A percentile compares a stretch with the other conserved stretches of the same genome.
Conservation (phyloP, 2,797 vertebrate genomes). For the Chelonia mydas region DNA sequence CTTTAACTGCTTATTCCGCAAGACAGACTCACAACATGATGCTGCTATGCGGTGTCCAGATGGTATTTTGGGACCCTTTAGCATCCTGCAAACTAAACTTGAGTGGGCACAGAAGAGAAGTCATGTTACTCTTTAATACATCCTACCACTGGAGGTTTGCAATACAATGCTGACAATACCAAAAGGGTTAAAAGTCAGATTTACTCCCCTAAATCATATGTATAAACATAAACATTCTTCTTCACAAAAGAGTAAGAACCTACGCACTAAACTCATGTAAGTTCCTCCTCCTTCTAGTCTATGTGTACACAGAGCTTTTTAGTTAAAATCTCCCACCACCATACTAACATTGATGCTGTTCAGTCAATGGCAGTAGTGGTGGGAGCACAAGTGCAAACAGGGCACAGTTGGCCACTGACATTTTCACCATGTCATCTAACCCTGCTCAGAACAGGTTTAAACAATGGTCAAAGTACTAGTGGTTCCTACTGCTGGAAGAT, state of each 20-base stretch:
- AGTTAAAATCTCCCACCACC: background rate
- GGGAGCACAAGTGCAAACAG: background rate
- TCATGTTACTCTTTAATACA: background rate
- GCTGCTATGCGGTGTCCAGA: background rate
- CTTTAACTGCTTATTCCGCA: background rate
- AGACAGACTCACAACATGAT: background rate
- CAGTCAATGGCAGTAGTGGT: accelerated
- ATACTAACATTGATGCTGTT: background rate
- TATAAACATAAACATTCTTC: background rate
- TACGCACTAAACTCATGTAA: accelerated
- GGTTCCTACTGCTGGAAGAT: background rate
- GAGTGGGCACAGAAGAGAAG: background rate
- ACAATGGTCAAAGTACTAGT: background rate
- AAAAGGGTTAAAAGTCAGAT: background rate
- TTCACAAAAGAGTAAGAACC: background rate
- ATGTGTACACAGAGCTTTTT: background rate
- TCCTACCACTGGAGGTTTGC: background rate
- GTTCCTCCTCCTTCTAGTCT: background rate
- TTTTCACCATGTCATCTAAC: background rate
- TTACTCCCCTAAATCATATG: background rate
- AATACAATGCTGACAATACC: background rate
- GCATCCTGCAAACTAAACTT: background rate
- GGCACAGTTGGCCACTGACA: background rate
- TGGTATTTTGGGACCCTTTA: background rate
- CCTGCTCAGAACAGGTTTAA: background rate